phyloP scores from a whole-genome alignment of 2,797 vertebrate genomes.

The Acanthis flammea region DNA sequence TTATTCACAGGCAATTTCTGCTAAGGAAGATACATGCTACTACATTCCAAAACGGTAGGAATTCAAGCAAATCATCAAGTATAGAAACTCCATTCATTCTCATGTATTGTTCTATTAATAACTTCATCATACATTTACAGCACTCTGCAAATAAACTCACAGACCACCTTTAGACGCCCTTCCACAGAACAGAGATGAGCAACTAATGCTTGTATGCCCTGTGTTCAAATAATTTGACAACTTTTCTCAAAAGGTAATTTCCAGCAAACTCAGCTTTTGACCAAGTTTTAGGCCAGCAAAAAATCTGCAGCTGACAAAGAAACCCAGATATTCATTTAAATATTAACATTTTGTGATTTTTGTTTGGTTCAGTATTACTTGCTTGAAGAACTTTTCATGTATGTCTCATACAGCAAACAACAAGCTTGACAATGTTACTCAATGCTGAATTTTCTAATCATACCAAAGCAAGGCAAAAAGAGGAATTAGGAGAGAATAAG shows the following conservation, averaged over 20 bases:
- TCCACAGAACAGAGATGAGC: neutral
- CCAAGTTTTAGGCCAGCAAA: neutral
- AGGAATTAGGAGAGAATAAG: neutral
- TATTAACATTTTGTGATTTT: neutral
- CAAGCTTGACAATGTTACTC: neutral
- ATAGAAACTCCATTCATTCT: neutral
- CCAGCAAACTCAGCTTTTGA: neutral
- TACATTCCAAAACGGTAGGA: neutral
- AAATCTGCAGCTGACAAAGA: neutral
- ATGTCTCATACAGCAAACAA: neutral
- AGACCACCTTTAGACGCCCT: neutral
- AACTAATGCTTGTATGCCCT: neutral
- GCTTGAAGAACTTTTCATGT: neutral
- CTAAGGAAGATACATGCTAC: neutral
- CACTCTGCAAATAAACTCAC: neutral
- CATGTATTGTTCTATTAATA: neutral
- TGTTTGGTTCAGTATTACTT: neutral
- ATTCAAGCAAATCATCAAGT: neutral
- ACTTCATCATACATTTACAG: neutral
- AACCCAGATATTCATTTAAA: neutral
- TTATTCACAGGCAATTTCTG: neutral
- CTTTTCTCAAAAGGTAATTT: neutral
- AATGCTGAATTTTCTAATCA: neutral
- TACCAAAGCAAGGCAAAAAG: neutral
- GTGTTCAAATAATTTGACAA: neutral